Percentiles rank a stretch among this genome's conserved stretches.
These are phyloP conservation scores for Caenorhabditis sp. DNA, from an alignment of 2,888 invertebrate genomes.

Conservation along the genomic window DNA sequence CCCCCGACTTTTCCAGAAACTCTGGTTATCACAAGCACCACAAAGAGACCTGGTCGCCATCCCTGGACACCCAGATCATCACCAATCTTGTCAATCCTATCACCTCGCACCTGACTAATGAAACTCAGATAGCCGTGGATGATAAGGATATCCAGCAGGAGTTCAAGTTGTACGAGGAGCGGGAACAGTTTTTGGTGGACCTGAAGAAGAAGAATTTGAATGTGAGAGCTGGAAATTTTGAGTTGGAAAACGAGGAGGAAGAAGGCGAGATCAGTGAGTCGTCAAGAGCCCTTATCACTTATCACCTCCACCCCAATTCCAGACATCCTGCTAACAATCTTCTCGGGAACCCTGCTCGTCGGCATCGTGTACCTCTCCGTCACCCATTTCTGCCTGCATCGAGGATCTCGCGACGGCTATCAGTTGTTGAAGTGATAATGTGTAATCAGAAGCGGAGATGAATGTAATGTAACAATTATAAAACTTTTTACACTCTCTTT, in stretches of 20 bases:
- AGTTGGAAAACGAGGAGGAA: conserved; percentile 2
- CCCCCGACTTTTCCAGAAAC: conserved; percentile 31
- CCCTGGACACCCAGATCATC: not conserved
- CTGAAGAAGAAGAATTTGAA: conserved; percentile 10
- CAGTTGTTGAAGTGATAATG: not conserved
- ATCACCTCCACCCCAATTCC: too few species aligned
- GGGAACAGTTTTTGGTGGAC: not conserved
- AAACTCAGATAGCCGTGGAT: not conserved
- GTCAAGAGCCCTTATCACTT: too few species aligned
- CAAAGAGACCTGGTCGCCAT: conserved; percentile 7
- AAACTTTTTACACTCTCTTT: conserved; percentile 26
- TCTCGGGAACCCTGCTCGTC: conserved; percentile 5
- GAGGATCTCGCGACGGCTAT: conserved; percentile 9
- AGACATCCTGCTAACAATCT: not conserved
- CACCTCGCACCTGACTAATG: not conserved
- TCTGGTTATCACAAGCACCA: conserved; percentile 31
- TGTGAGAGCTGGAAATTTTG: not conserved
- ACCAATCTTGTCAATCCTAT: not conserved
- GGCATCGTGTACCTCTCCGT: conserved; percentile 12
- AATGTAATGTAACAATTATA: conserved; percentile 3
- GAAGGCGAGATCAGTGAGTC: conserved; percentile 21
- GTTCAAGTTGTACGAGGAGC: not conserved
- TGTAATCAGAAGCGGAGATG: too few species aligned
- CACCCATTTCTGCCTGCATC: conserved; percentile 1
- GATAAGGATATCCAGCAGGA: not conserved